Evolutionary conservation across 2,113 vertebrate genomes (phyloP), one percentile per base, ranked within the genome.

Genomic region (Ellobius talpinus): DNA sequence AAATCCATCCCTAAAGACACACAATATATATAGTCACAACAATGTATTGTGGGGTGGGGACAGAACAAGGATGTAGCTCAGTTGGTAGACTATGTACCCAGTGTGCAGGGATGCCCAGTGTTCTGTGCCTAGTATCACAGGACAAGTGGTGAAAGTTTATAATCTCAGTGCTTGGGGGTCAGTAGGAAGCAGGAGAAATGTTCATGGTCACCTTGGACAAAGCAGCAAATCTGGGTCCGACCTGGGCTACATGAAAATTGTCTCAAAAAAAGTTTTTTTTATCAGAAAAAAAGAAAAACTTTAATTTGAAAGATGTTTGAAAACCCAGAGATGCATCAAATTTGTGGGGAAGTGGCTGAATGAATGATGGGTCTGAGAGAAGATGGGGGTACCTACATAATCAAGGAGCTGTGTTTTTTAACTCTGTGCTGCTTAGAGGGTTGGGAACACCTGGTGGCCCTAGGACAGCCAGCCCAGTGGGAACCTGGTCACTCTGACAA

Each of bases 291-390:
- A 84, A 82, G n/a, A n/a, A 86, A 4, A 16, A 23, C 1, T 13
- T 47, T 23, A 1, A 50, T 7, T 17, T 12, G 42, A 86, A 86
- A 86, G 42, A 13, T 68, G 65, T 68, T 66, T 66, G 33, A 47
- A 66, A 66, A 68, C 29, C 45, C 21, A 29, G 42, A 55, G n/a
- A 21, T 58, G 16, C 10, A 45, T 84, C 58, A 31, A 42, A 29
- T 66, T 29, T 36, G 39, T 23, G 31, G 31, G 33, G 11, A 21
- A 45, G 21, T 65, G 36, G 6, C 23, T 73, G 45, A 45, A 26
- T 52, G 3, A 33, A 63, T 17, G 31, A 21, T 4, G 1, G 29
- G 10, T 7, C 7, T 21, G 3, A 23, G 26, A 6, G 1, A 12
- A 47, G 36, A 29, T 0, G 0, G 36, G 2, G 13, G 26, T 26